Conservation (phyloP, 2,888 invertebrate genomes). For the Ethmia dodecea region DNA sequence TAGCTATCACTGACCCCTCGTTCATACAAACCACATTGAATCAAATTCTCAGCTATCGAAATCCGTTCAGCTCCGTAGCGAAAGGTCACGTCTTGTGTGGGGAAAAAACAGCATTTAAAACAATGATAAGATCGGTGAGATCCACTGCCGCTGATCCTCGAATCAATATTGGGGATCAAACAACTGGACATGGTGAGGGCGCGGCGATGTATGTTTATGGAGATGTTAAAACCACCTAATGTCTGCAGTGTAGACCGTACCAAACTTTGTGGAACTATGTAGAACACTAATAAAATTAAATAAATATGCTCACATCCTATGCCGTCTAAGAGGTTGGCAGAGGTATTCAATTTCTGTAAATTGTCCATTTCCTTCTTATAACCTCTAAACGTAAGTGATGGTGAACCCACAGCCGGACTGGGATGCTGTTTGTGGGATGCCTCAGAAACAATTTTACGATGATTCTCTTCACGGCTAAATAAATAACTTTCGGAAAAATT, state of each 20-base stretch:
- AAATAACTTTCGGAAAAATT: too few species aligned
- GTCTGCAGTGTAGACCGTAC: background rate
- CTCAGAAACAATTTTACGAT: too few species aligned
- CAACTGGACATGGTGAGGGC: conserved; percentile 34
- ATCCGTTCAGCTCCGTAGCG: conserved; percentile 23
- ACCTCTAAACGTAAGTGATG: background rate
- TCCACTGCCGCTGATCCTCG: conserved; percentile 42
- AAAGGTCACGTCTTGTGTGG: conserved; percentile 17
- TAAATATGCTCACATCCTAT: background rate
- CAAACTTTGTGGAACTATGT: background rate
- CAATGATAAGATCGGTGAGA: conserved; percentile 57
- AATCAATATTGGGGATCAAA: conserved; percentile 73
- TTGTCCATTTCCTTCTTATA: background rate
- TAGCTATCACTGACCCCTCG: too few species aligned
- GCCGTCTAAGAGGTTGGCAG: background rate
- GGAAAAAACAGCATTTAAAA: conserved; percentile 58
- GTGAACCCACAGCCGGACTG: too few species aligned
- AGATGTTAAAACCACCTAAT: conserved; percentile 22
- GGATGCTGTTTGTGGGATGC: too few species aligned
- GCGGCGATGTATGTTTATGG: conserved; percentile 30
- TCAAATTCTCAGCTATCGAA: conserved; percentile 35
- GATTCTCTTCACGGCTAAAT: too few species aligned
- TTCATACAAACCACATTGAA: conserved; percentile 32
- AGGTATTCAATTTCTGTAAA: background rate
- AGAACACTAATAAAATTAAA: background rate